Evolutionary conservation across 2,888 invertebrate genomes (phyloP).

Genomic region (Ennomos fuscantarius): DNA sequence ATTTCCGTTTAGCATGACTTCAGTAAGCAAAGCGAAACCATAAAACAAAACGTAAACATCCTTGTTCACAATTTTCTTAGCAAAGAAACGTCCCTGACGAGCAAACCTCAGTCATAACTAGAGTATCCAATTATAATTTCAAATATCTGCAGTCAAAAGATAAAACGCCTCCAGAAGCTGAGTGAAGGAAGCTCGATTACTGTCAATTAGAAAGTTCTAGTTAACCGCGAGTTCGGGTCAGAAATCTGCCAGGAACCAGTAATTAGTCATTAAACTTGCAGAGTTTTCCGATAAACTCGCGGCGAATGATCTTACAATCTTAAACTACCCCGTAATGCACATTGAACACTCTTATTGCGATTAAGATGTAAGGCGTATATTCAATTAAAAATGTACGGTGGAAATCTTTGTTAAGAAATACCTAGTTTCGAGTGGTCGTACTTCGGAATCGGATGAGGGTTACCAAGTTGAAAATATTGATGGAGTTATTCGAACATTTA

Average conservation of each 20-base stretch:
- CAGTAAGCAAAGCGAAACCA: too few relatives aligned
- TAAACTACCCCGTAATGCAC: constrained; percentile 1
- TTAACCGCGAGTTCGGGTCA: constrained; percentile 21
- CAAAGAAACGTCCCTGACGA: neutral
- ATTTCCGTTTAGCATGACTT: too few relatives aligned
- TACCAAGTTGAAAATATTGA: constrained; percentile 7
- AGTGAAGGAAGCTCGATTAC: constrained; percentile 16
- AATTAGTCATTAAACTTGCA: constrained; percentile 45
- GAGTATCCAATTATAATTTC: neutral
- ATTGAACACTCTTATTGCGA: constrained; percentile 16
- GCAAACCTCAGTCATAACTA: neutral
- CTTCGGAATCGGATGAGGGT: constrained; percentile 26
- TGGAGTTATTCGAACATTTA: constrained; percentile 6
- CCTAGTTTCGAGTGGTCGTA: constrained; percentile 16
- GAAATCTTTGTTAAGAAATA: constrained; percentile 9
- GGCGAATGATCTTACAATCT: constrained; percentile 26
- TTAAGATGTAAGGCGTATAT: constrained; percentile 16
- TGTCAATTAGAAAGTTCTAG: constrained; percentile 28
- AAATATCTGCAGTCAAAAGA: constrained; percentile 8
- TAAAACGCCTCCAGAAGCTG: constrained; percentile 1
- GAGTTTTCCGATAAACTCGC: constrained; percentile 26
- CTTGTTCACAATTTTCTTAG: neutral
- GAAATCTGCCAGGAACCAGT: constrained; percentile 25
- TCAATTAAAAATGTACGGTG: constrained; percentile 16
- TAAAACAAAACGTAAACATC: too few relatives aligned